Evolutionary conservation across 2,888 invertebrate species (phyloP).

Genomic region (Frankliniella intonsa): DNA sequence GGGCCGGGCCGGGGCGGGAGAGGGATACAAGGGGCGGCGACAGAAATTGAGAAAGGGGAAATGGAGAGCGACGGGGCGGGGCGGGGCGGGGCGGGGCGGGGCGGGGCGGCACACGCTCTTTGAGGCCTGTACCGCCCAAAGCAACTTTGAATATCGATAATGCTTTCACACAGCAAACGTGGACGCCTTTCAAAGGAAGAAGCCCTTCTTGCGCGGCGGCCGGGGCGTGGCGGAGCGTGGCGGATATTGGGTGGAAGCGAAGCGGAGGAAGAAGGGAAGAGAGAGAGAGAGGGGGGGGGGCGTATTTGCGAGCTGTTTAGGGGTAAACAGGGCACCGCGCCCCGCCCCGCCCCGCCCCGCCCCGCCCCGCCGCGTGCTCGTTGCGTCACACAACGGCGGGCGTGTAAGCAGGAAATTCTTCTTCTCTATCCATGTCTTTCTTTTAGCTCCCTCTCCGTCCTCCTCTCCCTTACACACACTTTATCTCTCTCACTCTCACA

Average conservation of each 20-base stretch:
- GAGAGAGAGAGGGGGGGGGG: not conserved
- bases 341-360: not conserved
- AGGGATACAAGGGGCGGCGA: too few species aligned
- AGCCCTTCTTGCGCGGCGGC: not conserved
- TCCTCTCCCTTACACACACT: not conserved
- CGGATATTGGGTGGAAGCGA: not conserved
- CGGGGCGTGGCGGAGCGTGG: not conserved
- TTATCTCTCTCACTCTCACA: not conserved
- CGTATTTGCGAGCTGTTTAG: slow-evolving; percentile 1
- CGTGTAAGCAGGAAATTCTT: not conserved
- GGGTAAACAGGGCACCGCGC: not conserved
- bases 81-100: too few species aligned
- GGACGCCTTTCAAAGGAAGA: not conserved
- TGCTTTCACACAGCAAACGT: not conserved
- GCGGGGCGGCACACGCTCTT: too few species aligned
- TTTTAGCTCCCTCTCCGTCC: not conserved
- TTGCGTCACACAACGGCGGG: not conserved
- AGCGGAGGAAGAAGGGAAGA: too few species aligned
- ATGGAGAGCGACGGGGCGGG: too few species aligned
- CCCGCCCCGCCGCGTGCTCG: not conserved
- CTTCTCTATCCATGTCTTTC: not conserved
- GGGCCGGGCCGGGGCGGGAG: too few species aligned
- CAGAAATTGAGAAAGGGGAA: too few species aligned
- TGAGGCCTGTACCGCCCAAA: not conserved
- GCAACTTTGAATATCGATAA: slow-evolving; percentile 10